Base-by-base conservation (phyloP, 2,888 invertebrate genomes). In the Steinernema scapterisci region DNA sequence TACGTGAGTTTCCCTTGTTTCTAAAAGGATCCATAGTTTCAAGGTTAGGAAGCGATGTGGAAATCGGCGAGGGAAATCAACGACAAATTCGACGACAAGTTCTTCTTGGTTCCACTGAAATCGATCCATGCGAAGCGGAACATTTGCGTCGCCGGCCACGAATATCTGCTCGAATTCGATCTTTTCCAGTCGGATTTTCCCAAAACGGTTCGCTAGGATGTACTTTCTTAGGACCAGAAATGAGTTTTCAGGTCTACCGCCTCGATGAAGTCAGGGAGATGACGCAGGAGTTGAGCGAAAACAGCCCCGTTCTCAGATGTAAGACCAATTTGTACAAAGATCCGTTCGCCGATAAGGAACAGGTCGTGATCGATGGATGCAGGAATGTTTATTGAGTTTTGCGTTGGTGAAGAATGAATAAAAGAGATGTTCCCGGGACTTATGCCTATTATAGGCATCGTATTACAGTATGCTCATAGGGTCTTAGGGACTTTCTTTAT, bases 81-180 rank as follows among this genome's bases (percentile, higher is more conserved):
- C 31, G 63, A 63, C 31, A 63, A 63, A 63, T 63, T 63, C 63
- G 63, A 63, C 31, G 63, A 63, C 16, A 25, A 63, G 16, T 31
- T 31, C 31, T 31, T 27, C 16, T 13, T 63, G 27, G 3, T 63
- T 1, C 63, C 63, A 1, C 63, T 63, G 9, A 27, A 63, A 16
- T 13, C 63, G 63, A 31, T 63, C 31, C 9, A 31, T 2, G 63
- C 63, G 31, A 63, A 63, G 63, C 6, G 63, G 25, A 63, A 63
- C 31, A 31, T 27, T 25, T 63, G 63, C 31, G 63, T 31, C 2
- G 63, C 63, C 11, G 63, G 63, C 21, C 27, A 31, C 19, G 63
- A 63, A 31, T 63, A 63, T 31, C 27, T 63, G 31, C 31, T 63
- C 16, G 63, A 63, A 16, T 63, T 63, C 38, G 16, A 63, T 6